These are phyloP conservation scores for Fukomys damarensis DNA, from an alignment of 2,113 vertebrate genomes.

Conservation along the genomic window DNA sequence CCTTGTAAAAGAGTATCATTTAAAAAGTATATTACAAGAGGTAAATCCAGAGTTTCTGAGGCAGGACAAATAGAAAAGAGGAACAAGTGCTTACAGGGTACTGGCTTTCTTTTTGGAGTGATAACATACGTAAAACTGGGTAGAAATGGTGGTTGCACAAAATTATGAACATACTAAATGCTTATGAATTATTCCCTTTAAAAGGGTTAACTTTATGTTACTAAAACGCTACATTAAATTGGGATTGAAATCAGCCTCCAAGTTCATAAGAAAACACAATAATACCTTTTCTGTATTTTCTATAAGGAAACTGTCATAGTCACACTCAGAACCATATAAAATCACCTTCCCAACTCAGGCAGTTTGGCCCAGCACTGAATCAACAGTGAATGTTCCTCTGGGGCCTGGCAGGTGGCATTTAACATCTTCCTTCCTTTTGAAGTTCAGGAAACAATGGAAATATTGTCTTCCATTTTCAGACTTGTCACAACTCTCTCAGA, in stretches of 20 bases:
- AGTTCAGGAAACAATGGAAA: slow-evolving; percentile 68
- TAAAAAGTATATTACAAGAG: neutral
- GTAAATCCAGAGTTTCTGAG: neutral
- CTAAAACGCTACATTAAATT: neutral
- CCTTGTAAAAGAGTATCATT: neutral
- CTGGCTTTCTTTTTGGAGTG: neutral
- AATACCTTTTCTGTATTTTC: neutral
- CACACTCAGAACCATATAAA: neutral
- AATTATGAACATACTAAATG: neutral
- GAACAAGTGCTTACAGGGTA: neutral
- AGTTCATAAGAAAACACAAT: neutral
- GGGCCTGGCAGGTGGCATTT: slow-evolving; percentile 46
- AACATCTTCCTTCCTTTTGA: slow-evolving; percentile 58
- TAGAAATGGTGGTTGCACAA: neutral
- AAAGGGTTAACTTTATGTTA: neutral
- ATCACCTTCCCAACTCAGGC: neutral
- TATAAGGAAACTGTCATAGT: neutral
- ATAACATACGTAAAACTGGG: neutral
- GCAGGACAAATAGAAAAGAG: neutral
- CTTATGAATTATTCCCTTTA: neutral
- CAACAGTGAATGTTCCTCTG: slow-evolving; percentile 26
- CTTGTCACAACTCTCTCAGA: slow-evolving; percentile 58
- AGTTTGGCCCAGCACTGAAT: neutral
- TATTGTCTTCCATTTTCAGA: slow-evolving; percentile 62
- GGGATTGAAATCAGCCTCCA: neutral